Base-by-base conservation (phyloP, 1,140 invertebrate genomes). In the Drosophila subobscura region DNA sequence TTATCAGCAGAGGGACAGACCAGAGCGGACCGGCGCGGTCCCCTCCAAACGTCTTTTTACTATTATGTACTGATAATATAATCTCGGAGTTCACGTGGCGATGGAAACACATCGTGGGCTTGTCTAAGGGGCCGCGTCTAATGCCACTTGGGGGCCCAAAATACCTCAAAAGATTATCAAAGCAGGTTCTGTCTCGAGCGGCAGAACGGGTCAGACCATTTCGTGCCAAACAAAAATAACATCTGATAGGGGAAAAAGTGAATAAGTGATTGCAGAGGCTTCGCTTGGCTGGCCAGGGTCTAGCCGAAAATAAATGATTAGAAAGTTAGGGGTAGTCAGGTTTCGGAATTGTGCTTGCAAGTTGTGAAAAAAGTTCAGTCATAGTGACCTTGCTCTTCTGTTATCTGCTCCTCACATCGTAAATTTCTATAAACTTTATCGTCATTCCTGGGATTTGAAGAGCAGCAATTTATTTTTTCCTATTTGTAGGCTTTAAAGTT, bases 21-120 rank as follows among this genome's bases (percentile, higher is more conserved):
- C 37, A 54, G 47, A 68, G 61, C 49, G 54, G 57, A 37, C 14
- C 37, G 46, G 47, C 67, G 61, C 49, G 54, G 61, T 50, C 29
- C 49, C 16, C 46, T 68, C 42, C 22, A 22, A 41, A 23, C 25
- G 27, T 65, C n/a, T 41, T 44, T 40, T 25, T 25, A n/a, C 45
- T 23, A 42, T 25, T 16, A 12, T 20, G n/a, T 58, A 45, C n/a
- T 2, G n/a, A 16, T 4, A 22, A 20, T 29, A 67, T 67, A 37
- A 37, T 12, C 10, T 63, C 12, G 1, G 23, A n/a, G 44, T 63
- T 61, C 3, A 33, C 22, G 42, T 25, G 56, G 56, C 33, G 33
- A 37, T 45, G 20, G 25, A 45, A 52, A 65, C 37, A 14, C 41
- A 12, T 0, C 27, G 63, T 25, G 63, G 63, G 46, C 27, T 14